Conservation (phyloP, 1,140 invertebrate species). For the Penaeus vannamei region DNA sequence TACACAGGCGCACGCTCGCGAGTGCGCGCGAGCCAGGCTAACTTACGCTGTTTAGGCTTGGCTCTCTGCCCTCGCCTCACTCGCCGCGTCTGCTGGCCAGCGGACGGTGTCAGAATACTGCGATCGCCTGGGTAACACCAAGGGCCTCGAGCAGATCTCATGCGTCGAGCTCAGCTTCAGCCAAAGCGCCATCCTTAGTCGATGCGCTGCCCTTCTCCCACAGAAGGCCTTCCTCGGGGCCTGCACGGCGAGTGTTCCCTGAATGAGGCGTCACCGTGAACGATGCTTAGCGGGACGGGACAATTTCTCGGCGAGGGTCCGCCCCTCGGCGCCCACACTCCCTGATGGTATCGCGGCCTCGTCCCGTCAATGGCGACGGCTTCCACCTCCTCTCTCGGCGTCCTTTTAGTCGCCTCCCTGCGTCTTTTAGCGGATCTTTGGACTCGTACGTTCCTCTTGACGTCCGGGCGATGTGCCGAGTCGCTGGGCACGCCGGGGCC, state of each 20-base stretch:
- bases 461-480: not conserved
- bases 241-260: not conserved
- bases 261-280: not conserved
- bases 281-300: constrained; percentile 21
- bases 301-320: not conserved
- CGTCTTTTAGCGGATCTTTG: not conserved
- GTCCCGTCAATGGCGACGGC: constrained; percentile 4
- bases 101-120: constrained; percentile 38
- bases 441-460: not conserved
- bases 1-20: constrained; percentile 28
- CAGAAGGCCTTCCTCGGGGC: not conserved
- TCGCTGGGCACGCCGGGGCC: not conserved
- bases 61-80: constrained; percentile 21
- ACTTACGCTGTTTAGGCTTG: constrained; percentile 30
- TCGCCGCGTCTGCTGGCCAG: not conserved
- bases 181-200: too few species aligned
- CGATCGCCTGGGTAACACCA: not conserved
- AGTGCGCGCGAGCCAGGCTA: not conserved
- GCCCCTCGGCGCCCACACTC: constrained; percentile 24
- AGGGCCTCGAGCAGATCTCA: too few species aligned
- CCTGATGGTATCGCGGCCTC: constrained; percentile 44
- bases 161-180: not conserved
- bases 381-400: not conserved
- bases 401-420: not conserved
- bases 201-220: not conserved